Evolutionary conservation across 1,140 invertebrate genomes (phyloP), one percentile per base, ranked within the genome.

Genomic region (Drosophila ironensis): DNA sequence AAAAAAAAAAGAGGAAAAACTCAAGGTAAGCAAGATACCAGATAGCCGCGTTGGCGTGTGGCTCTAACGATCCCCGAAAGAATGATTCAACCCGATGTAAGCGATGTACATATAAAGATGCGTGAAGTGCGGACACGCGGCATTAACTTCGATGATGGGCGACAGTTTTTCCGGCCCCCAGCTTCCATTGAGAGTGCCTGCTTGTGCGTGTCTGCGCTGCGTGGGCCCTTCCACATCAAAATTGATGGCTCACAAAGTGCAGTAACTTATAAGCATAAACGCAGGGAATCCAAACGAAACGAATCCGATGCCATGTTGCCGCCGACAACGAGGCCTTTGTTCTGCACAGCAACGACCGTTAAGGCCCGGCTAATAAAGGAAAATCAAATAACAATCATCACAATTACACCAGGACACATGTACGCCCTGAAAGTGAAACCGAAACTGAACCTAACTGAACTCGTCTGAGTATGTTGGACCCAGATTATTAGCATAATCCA

Each of bases 231-330:
- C 24, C 5, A 42, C 59, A 63, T 63, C 59, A 63, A 63, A 63
- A 48, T 63, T 63, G 59, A 63, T 63, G 59, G 59, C 56, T 63
- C 33, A 63, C 41, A 33, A 19, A 40, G 59, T 11, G 22, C 59
- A 47, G 56, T 63, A 63, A 63, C 56, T 63, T 63, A 63, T 40
- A 63, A 47, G 24, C 59, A 63, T 63, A 63, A 63, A 63, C n/a
- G n/a, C n/a, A n/a, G n/a, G n/a, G n/a, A n/a, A n/a, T n/a, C n/a
- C n/a, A n/a, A n/a, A n/a, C n/a, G n/a, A n/a, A n/a, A n/a, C 56
- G 56, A 48, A 63, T 28, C 41, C 19, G 17, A 22, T 16, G 51
- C 27, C 42, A 1, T 6, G n/a, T 30, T 14, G 7, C 14, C 16
- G 19, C 57, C 42, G 42, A 28, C 59, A 63, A 38, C 48, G 35